A percentile compares a stretch with the other conserved stretches of the same genome.
These are phyloP conservation scores for Dynastes tityus DNA, from an alignment of 2,888 invertebrate genomes.

Conservation along the genomic window DNA sequence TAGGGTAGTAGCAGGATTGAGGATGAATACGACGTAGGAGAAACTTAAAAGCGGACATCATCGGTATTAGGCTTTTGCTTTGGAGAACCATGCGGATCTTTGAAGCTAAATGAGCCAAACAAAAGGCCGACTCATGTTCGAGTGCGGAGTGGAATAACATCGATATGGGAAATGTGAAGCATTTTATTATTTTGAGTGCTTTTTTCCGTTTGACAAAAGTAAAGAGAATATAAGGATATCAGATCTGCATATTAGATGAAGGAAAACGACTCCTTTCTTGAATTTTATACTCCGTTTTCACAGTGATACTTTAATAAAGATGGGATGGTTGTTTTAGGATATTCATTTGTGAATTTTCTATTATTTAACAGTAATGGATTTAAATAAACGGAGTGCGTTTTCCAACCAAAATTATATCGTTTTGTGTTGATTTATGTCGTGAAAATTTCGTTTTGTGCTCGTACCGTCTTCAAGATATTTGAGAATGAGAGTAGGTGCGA, in stretches of 20 bases:
- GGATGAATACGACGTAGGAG: constrained; percentile 17
- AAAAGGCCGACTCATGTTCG: constrained; percentile 31
- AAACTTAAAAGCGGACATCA: constrained; percentile 53
- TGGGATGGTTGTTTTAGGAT: not conserved
- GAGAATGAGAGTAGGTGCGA: no score
- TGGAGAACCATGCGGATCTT: constrained; percentile 35
- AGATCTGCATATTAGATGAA: not conserved
- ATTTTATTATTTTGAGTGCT: constrained; percentile 44
- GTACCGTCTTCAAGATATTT: no score
- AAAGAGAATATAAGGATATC: constrained; percentile 18
- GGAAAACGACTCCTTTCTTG: not conserved
- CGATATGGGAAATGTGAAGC: constrained; percentile 33
- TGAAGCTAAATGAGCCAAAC: constrained; percentile 43
- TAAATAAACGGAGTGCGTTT: not conserved
- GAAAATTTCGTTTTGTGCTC: no score
- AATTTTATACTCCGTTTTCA: not conserved
- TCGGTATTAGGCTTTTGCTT: constrained; percentile 17
- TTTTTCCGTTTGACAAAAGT: constrained; percentile 24
- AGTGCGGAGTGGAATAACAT: constrained; percentile 29
- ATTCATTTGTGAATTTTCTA: no score
- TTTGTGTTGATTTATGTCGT: no score
- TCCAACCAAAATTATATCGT: no score
- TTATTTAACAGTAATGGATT: no score
- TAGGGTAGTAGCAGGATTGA: constrained; percentile 17
- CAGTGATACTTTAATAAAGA: not conserved